Conservation (phyloP, 2,113 vertebrate genomes). For the Colinus virginianus region DNA sequence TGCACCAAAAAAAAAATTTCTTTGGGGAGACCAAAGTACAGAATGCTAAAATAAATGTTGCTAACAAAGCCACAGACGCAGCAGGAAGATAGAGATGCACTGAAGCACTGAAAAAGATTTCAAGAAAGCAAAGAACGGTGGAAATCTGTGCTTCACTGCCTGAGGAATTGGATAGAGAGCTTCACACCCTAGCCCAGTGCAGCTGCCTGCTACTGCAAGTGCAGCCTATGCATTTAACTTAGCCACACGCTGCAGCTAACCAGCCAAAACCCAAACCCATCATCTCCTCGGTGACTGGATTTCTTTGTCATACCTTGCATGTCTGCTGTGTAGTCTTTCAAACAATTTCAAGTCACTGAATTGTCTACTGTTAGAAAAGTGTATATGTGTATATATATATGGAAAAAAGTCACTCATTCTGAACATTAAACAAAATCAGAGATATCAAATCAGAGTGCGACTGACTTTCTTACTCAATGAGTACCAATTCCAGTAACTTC, state of each 20-base stretch:
- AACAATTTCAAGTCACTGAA: background rate
- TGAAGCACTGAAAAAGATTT: background rate
- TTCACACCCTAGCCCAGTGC: slow-evolving; percentile 5
- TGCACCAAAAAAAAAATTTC: background rate
- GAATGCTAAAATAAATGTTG: background rate
- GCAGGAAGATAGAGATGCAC: background rate
- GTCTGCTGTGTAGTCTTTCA: background rate
- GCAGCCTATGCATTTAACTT: background rate
- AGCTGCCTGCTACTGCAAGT: background rate
- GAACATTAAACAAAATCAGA: background rate
- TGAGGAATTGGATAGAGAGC: background rate
- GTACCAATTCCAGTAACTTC: background rate
- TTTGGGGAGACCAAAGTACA: background rate
- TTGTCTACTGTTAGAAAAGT: background rate
- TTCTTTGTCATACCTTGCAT: background rate
- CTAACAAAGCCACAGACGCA: background rate
- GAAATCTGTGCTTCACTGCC: background rate
- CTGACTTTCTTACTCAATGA: background rate
- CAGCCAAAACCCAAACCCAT: background rate
- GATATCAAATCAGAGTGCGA: background rate
- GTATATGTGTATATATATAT: background rate
- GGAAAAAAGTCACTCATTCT: background rate
- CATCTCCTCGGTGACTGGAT: background rate
- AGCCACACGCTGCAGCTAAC: background rate
- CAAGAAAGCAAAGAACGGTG: background rate